Evolutionary conservation across 2,888 invertebrate genomes (phyloP).

Genomic region (Volucella inflata): DNA sequence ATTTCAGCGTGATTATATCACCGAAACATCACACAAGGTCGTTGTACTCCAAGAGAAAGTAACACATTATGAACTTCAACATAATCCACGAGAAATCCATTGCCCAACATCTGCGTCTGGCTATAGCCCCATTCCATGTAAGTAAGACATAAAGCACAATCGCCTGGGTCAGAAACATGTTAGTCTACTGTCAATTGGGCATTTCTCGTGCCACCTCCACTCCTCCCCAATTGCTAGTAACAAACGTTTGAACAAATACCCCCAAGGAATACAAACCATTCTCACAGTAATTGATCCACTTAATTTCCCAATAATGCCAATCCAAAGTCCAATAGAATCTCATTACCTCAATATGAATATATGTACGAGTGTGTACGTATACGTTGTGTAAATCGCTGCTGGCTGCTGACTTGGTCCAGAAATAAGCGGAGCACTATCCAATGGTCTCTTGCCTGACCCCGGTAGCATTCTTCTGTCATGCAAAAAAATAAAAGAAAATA

Average conservation of each 20-base stretch:
- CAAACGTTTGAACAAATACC: neutral
- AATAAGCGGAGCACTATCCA: conserved; percentile 26
- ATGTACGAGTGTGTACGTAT: neutral
- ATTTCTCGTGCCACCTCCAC: conserved; percentile 22
- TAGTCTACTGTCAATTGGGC: conserved; percentile 11
- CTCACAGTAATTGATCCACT: conserved; percentile 51
- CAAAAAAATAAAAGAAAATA: conserved; percentile 1
- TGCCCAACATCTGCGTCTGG: neutral
- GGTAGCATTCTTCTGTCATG: conserved; percentile 33
- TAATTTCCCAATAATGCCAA: conserved; percentile 34
- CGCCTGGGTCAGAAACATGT: neutral
- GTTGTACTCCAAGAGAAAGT: neutral
- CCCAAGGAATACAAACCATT: conserved; percentile 36
- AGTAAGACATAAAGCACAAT: neutral
- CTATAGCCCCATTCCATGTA: neutral
- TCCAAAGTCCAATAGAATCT: conserved; percentile 12
- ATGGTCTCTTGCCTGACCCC: conserved; percentile 40
- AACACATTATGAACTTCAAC: neutral
- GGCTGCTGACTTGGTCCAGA: conserved; percentile 15
- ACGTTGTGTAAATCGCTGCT: conserved; percentile 3
- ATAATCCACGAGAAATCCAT: neutral
- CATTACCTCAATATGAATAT: neutral
- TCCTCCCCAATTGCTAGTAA: neutral
- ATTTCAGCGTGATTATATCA: neutral
- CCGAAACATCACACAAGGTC: neutral